Percentiles rank a stretch among this genome's conserved stretches.
phyloP scores from a whole-genome alignment of 2,113 vertebrate genomes.

The Loxodonta africana region DNA sequence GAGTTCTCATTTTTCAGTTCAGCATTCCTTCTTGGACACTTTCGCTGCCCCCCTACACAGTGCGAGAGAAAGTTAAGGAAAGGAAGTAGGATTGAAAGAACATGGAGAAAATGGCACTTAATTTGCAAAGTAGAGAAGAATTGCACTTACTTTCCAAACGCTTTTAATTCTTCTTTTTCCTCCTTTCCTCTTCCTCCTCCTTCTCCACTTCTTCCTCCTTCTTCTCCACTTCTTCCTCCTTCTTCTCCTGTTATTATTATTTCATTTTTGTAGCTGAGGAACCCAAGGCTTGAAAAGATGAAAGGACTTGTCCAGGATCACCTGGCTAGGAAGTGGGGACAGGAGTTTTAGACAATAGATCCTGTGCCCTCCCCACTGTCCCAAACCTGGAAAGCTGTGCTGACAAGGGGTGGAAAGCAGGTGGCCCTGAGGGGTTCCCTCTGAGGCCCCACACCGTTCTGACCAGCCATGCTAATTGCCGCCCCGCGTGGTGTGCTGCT shows the following conservation, averaged over 20 bases:
- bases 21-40: fast-evolving
- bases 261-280: neutral
- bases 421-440: neutral
- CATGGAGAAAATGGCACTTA: neutral
- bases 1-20: neutral
- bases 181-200: neutral
- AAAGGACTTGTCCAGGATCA: neutral
- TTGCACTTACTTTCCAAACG: neutral
- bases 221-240: too few species aligned
- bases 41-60: fast-evolving
- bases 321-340: neutral
- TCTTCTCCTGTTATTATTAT: neutral
- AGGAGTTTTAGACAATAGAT: neutral
- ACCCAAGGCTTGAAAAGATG: neutral
- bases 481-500: fast-evolving
- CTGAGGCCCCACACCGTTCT: fast-evolving
- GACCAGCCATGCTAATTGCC: fast-evolving
- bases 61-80: neutral
- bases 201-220: neutral
- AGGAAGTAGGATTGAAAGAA: neutral
- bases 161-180: neutral
- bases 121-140: neutral
- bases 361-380: neutral
- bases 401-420: neutral
- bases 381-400: neutral